phyloP scores from a whole-genome alignment of 2,113 vertebrate genomes.

The Cyphomyrus plagiostoma region DNA sequence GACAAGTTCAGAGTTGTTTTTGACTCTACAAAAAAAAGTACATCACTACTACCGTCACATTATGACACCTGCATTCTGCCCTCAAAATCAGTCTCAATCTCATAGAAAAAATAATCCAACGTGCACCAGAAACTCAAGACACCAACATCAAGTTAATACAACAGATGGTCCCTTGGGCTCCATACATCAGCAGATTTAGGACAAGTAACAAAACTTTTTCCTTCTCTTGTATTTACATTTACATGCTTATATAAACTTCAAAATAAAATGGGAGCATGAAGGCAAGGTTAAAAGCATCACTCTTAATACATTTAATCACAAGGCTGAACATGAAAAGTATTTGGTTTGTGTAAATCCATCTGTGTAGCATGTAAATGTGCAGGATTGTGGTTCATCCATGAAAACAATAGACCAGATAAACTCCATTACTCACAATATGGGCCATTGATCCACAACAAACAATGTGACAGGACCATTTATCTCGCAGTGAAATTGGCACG shows the following conservation, averaged over 20 bases:
- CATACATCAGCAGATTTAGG: background rate
- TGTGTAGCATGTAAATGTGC: background rate
- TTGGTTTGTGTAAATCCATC: background rate
- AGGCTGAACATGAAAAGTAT: background rate
- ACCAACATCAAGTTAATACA: background rate
- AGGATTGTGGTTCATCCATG: background rate
- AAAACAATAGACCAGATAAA: background rate
- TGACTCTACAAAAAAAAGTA: background rate
- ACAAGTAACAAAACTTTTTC: background rate
- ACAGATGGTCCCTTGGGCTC: background rate
- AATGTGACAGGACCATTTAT: background rate
- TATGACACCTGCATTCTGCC: background rate
- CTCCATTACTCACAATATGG: background rate
- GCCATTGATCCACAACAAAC: slow-evolving; percentile 1
- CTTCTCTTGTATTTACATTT: background rate
- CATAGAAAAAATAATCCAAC: background rate
- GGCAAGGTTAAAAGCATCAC: background rate
- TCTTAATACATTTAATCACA: background rate
- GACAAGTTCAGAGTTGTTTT: background rate
- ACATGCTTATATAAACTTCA: background rate
- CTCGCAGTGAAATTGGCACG: background rate
- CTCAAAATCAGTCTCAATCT: background rate
- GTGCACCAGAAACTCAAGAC: background rate
- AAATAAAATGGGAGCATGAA: background rate
- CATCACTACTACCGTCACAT: background rate